Conservation (phyloP, 2,888 invertebrate species). For the Synergus laeviventris region DNA sequence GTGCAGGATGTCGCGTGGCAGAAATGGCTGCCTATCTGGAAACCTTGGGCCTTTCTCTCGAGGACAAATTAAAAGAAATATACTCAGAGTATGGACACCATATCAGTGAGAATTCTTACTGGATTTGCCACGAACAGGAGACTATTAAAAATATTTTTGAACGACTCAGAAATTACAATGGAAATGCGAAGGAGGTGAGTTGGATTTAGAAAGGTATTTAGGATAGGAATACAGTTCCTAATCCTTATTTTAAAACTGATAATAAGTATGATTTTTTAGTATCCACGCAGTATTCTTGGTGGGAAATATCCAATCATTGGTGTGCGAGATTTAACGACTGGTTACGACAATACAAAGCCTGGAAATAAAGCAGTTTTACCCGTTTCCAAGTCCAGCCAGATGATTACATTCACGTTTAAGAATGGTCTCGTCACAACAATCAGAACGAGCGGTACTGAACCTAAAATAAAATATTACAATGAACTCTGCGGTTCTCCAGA, state of each 20-base stretch:
- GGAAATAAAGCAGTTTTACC: conserved; percentile 85
- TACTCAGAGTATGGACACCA: conserved; percentile 93
- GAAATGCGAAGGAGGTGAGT: conserved; percentile 79
- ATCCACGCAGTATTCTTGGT: conserved; percentile 81
- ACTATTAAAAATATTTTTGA: conserved; percentile 87
- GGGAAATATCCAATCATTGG: conserved; percentile 82
- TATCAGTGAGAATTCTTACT: conserved; percentile 92
- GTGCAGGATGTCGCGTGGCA: conserved; percentile 88
- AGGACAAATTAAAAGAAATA: conserved; percentile 83
- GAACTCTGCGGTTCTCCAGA: conserved; percentile 87
- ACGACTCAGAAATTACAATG: conserved; percentile 85
- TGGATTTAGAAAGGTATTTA: conserved; percentile 25
- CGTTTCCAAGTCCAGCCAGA: conserved; percentile 84
- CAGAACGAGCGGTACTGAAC: conserved; percentile 98
- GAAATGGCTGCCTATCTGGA: conserved; percentile 86
- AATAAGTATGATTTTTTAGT: conserved; percentile 77
- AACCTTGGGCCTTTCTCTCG: conserved; percentile 79
- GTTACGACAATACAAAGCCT: conserved; percentile 85
- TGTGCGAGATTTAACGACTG: conserved; percentile 93
- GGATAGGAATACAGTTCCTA: neutral
- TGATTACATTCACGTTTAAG: conserved; percentile 95
- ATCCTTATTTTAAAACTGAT: conserved; percentile 13
- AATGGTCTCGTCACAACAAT: conserved; percentile 92
- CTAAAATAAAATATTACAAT: conserved; percentile 99
- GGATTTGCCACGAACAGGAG: conserved; percentile 86